A percentile compares a stretch with the other conserved stretches of the same genome.
Conservation (phyloP, 2,888 invertebrate species). For the Phymatocera aterrima region DNA sequence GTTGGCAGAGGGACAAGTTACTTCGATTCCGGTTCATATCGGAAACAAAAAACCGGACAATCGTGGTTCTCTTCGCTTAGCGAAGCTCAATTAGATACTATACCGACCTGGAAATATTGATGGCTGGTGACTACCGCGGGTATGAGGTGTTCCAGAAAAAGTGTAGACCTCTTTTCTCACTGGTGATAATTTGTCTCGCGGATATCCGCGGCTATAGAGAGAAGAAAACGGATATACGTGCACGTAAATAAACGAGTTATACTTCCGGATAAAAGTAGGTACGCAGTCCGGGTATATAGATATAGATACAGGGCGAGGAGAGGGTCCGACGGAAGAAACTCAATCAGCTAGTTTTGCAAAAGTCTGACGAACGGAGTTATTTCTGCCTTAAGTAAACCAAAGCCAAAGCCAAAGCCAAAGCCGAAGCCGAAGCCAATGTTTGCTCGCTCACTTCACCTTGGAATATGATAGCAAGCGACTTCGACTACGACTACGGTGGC, state of each 20-base stretch:
- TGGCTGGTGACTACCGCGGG: too few relatives aligned
- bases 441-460: not conserved
- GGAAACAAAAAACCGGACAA: too few relatives aligned
- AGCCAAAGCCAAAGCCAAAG: too few relatives aligned
- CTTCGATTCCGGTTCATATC: too few relatives aligned
- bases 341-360: slow-evolving; percentile 28
- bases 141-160: too few relatives aligned
- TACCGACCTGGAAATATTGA: too few relatives aligned
- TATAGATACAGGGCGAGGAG: not conserved
- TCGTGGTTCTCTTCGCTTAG: too few relatives aligned
- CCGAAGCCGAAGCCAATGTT: slow-evolving; percentile 5
- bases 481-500: not conserved
- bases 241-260: slow-evolving; percentile 1
- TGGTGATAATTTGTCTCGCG: not conserved
- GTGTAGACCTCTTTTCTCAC: too few relatives aligned
- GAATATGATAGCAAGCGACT: not conserved
- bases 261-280: not conserved
- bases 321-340: slow-evolving; percentile 13
- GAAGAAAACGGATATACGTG: not conserved
- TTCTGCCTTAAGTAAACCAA: slow-evolving; percentile 20
- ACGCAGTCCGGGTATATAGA: not conserved
- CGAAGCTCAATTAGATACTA: too few relatives aligned
- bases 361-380: slow-evolving; percentile 21
- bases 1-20: not conserved
- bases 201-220: not conserved